These are phyloP conservation scores for Margaritifera margaritifera DNA, from an alignment of 2,888 invertebrate species.

Conservation along the genomic window DNA sequence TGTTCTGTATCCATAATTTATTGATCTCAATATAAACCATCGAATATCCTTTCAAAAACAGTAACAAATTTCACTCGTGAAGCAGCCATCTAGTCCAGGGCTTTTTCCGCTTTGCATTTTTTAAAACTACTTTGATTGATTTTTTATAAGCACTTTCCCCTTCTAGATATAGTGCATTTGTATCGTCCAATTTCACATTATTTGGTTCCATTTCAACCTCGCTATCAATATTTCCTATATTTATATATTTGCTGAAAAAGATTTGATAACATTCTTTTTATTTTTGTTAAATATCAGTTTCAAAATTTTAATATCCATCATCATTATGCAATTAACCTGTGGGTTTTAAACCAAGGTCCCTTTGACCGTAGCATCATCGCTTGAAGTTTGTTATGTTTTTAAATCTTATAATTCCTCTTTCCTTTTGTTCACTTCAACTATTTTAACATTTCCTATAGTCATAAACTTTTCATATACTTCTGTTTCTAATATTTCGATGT, in stretches of 20 bases:
- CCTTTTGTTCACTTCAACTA: background rate
- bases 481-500: constrained; percentile 1
- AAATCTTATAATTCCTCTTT: background rate
- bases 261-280: background rate
- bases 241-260: background rate
- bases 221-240: background rate
- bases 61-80: background rate
- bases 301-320: background rate
- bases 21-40: background rate
- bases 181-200: background rate
- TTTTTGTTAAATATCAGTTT: constrained; percentile 2
- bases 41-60: background rate
- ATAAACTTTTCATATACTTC: background rate
- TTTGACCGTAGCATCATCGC: constrained; percentile 3
- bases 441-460: background rate
- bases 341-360: background rate
- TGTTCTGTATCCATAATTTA: constrained; percentile 3
- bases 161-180: background rate
- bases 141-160: background rate
- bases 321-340: background rate
- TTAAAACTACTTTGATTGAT: background rate
- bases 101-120: constrained; percentile 6
- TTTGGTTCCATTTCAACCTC: background rate
- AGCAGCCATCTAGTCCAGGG: constrained; percentile 3
- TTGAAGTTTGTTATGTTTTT: background rate